Base-by-base conservation (phyloP, 2,888 invertebrate species). In the Phyto melanocephala region DNA sequence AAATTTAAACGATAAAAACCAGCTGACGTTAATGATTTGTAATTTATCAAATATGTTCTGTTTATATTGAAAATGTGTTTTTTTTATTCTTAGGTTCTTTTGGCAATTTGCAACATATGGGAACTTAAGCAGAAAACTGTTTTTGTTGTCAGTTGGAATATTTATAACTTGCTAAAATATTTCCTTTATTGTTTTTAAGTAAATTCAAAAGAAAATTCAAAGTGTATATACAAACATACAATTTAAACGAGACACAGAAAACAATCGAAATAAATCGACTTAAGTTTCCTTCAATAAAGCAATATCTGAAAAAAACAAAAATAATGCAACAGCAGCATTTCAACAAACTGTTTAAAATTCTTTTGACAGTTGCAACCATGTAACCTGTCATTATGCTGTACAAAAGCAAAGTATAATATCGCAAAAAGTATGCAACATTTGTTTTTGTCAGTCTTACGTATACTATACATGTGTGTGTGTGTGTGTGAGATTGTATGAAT, bases 361-460 rank as follows among this genome's bases (percentile, higher is more conserved):
- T 79, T 78, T 71, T 71, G 79, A 79, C 79, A 79, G 58, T 82
- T 75, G 79, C 79, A 79, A 79, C 79, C 79, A 79, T 82, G 81
- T 82, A 75, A 75, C 79, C 75, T 82, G 81, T 75, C 79, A 79
- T 75, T 82, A 56, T 17, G 37, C 65, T 40, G 52, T n/a, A 45
- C 5, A 11, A 54, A 52, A 58, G 68, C 37, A 62, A 80, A 40
- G 20, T 37, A n/a, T 33, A 10, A 15, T 67, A 71, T 45, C 28
- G 54, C 71, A 2, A 45, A 67, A 67, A 72, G 15, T 58, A 75
- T 75, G 79, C 79, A 82, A 75, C 81, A 82, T 79, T 75, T 75
- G 79, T 75, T 74, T 74, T 82, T 79, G 81, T 60, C 74, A 74
- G 52, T 40, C 28, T 40, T 0, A 11, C 17, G 35, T 8, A 50